These are phyloP conservation scores for Clunio marinus DNA, from an alignment of 2,888 invertebrate genomes.

Conservation along the genomic window DNA sequence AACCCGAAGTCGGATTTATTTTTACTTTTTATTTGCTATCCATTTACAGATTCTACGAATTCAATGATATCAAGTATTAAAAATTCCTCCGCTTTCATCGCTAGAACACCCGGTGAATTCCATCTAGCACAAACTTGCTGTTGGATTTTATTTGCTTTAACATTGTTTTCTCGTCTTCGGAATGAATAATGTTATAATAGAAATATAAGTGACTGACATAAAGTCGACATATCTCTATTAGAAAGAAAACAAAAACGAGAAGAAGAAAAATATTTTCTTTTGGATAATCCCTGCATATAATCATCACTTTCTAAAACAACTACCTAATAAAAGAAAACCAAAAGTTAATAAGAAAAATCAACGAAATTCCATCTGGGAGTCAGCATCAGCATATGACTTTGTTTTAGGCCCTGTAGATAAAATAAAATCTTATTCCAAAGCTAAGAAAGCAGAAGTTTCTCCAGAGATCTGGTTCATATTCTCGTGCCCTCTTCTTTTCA, in stretches of 20 bases:
- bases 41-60: not conserved
- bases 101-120: not conserved
- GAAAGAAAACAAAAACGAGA: not conserved
- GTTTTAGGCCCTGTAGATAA: not conserved
- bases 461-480: constrained; percentile 16
- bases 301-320: no score
- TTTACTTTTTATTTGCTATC: not conserved
- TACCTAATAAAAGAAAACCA: no score
- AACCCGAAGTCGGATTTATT: no score
- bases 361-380: not conserved
- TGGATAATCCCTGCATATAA: no score
- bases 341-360: not conserved
- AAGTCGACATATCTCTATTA: constrained; percentile 1
- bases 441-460: constrained; percentile 15
- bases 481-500: constrained; percentile 4
- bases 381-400: not conserved
- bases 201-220: constrained; percentile 21
- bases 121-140: no score
- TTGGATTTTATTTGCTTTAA: not conserved
- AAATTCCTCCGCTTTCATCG: not conserved
- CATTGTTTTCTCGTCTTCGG: not conserved
- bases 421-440: not conserved
- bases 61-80: not conserved
- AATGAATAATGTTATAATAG: constrained; percentile 28
- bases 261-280: not conserved